Base-by-base conservation (phyloP, 2,888 invertebrate genomes). In the Sericinus montela region DNA sequence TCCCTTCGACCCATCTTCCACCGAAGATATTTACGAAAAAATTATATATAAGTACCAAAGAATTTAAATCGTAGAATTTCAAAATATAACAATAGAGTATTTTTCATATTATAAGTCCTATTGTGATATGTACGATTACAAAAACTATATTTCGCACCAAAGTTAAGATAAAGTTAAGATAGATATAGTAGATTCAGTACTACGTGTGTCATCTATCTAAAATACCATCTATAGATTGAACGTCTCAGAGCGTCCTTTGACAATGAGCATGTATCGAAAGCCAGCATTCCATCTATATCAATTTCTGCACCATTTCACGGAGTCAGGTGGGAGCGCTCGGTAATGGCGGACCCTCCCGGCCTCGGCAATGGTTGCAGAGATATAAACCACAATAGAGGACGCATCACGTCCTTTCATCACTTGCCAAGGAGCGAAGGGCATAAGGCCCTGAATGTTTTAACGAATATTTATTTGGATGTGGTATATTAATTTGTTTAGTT, bases 361-460 rank as follows among this genome's bases (percentile, higher is more conserved):
- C 40, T 19, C 45, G 15, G 14, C 48, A 48, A 29, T 38, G 50
- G 57, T 58, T 54, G 62, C 54, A 45, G 46, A 47, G 69, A 68
- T 67, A 72, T 67, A 63, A 71, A 68, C 77, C 75, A 80, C 83
- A 80, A 80, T 78, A 60, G 73, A 62, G 69, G 74, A 75, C 77
- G 75, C 74, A 75, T 78, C 81, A 80, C 78, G 78, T 80, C 77
- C 84, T 80, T 80, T 82, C 80, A 83, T 80, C 79, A 80, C 73
- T 72, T 65, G 72, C 70, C 67, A 66, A 76, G 75, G 74, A 78
- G 73, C 69, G 74, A 77, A 83, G 80, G 81, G 76, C 77, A 77
- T 69, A 72, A 57, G 62, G 54, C 49, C 13, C 44, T 9, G 11
- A 47, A 63, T 67, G 37, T 30, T 43, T 16, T n/a, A 47, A 19